phyloP scores from a whole-genome alignment of 2,113 vertebrate species.

The Podarcis cretensis region DNA sequence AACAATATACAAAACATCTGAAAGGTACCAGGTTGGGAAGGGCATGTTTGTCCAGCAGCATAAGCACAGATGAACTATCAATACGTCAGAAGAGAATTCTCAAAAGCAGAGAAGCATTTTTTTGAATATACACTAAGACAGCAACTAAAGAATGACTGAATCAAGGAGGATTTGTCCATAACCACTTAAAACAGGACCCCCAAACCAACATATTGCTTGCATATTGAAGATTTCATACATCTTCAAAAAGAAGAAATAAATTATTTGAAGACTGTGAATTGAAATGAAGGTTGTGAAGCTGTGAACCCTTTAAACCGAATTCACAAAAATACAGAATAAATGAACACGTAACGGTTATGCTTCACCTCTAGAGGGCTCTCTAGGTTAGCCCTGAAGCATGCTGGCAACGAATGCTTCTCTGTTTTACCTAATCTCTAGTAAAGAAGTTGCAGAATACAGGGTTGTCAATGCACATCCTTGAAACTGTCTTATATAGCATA shows the following conservation, averaged over 20 bases:
- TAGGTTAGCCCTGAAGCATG: neutral
- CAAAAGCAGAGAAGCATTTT: too few relatives aligned
- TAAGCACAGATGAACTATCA: neutral
- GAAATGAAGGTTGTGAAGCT: neutral
- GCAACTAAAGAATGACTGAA: neutral
- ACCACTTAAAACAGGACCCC: neutral
- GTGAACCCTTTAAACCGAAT: neutral
- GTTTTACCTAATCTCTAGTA: neutral
- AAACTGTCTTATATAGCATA: neutral
- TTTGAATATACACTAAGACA: neutral
- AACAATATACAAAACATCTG: too few relatives aligned
- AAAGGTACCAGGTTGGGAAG: too few relatives aligned
- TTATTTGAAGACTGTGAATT: neutral
- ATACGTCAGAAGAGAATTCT: neutral
- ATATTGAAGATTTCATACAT: neutral
- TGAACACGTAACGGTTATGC: neutral
- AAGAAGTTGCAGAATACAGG: neutral
- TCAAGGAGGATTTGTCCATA: too few relatives aligned
- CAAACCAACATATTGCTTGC: neutral
- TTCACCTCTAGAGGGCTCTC: constrained; percentile 20
- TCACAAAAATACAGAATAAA: neutral
- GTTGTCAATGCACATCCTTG: neutral
- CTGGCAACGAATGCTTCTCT: neutral
- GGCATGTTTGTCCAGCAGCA: neutral
- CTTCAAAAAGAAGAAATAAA: neutral